A percentile compares a stretch with the other conserved stretches of the same genome.
phyloP scores from a whole-genome alignment of 2,888 invertebrate genomes.

The Blera fallax region DNA sequence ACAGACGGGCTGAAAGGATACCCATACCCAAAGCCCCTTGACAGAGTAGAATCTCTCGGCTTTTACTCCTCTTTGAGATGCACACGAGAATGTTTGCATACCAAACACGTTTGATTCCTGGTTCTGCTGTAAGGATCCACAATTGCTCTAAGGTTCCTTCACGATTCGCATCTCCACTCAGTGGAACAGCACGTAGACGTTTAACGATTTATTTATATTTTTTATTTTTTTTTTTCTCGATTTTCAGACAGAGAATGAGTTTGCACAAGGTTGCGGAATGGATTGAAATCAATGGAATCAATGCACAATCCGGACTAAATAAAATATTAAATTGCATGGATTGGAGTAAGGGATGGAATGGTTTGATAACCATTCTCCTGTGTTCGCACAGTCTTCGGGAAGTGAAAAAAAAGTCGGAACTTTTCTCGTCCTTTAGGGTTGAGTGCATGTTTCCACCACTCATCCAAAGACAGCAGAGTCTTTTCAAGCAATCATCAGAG shows the following conservation, averaged over 20 bases:
- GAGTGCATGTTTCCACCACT: neutral
- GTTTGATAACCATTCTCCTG: slow-evolving; percentile 30
- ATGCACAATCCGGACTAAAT: slow-evolving; percentile 69
- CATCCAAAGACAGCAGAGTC: neutral
- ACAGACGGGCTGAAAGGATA: neutral
- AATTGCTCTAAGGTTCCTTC: slow-evolving; percentile 55
- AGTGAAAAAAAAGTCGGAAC: slow-evolving; percentile 1
- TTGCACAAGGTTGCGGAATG: slow-evolving; percentile 43
- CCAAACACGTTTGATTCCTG: slow-evolving; percentile 65
- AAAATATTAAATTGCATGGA: slow-evolving; percentile 71
- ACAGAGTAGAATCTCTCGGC: neutral
- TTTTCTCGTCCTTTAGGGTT: neutral
- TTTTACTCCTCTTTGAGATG: slow-evolving; percentile 38
- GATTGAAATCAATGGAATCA: slow-evolving; percentile 69
- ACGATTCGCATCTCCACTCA: slow-evolving; percentile 39
- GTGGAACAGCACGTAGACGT: slow-evolving; percentile 65
- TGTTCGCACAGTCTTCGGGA: neutral
- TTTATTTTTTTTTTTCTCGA: neutral
- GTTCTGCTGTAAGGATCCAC: slow-evolving; percentile 44
- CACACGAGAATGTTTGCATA: slow-evolving; percentile 71
- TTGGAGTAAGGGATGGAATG: slow-evolving; percentile 23
- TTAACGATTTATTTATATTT: slow-evolving; percentile 29
- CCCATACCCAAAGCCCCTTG: neutral
- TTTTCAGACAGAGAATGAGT: slow-evolving; percentile 30
- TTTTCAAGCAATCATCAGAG: neutral